Conservation (phyloP, 2,888 invertebrate species). For the Mantis religiosa region DNA sequence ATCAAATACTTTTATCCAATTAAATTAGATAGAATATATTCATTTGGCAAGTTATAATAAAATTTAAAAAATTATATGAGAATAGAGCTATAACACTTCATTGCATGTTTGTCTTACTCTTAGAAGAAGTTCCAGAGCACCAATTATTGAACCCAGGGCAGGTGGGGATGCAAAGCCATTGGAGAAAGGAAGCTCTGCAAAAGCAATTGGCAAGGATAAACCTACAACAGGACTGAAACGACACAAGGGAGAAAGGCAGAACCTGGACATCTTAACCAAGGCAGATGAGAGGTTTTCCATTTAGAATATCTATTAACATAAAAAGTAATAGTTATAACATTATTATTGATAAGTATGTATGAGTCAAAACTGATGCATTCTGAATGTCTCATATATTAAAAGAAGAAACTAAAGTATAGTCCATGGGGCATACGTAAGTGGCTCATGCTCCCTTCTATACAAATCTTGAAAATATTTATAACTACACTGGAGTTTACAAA, state of each 20-base stretch:
- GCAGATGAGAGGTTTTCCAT: neutral
- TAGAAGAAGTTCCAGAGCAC: neutral
- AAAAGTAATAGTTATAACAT: neutral
- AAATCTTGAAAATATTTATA: no score
- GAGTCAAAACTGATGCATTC: no score
- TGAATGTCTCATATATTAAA: no score
- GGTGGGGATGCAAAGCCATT: neutral
- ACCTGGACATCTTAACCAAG: neutral
- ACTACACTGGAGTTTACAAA: no score
- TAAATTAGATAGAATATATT: no score
- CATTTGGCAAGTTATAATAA: no score
- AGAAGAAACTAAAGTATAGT: no score
- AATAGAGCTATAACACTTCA: neutral
- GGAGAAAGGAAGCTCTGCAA: neutral
- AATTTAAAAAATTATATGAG: no score
- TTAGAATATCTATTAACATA: neutral
- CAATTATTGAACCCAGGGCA: neutral
- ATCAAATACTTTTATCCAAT: no score
- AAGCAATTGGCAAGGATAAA: neutral
- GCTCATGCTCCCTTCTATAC: no score
- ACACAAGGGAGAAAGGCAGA: neutral
- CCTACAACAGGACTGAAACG: neutral
- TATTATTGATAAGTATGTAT: no score
- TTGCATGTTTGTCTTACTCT: neutral
- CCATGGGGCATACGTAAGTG: no score